Percentiles rank a stretch among this genome's conserved stretches.
These are phyloP conservation scores for Dendrocopos noguchii DNA, from an alignment of 2,113 vertebrate species.

Conservation along the genomic window DNA sequence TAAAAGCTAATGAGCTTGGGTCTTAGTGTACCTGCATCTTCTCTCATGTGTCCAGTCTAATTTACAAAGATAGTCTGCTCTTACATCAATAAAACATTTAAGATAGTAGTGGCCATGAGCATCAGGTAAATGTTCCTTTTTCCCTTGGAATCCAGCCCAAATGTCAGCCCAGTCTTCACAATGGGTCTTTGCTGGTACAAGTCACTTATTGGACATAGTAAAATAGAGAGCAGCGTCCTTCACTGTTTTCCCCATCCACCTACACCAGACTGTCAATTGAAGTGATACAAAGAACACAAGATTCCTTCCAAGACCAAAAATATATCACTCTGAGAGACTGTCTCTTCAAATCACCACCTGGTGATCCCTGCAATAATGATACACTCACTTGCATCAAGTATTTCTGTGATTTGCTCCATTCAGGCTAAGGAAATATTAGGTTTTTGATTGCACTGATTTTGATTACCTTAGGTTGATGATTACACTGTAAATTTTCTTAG, in stretches of 20 bases:
- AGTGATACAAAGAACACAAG: not conserved
- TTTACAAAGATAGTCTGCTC: not conserved
- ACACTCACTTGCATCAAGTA: not conserved
- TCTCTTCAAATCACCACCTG: not conserved
- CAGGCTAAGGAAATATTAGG: not conserved
- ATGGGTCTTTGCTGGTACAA: not conserved
- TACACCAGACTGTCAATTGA: not conserved
- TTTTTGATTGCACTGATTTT: not conserved
- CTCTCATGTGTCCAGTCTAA: not conserved
- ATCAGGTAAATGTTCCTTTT: not conserved
- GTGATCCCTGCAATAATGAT: not conserved
- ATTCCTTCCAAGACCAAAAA: not conserved
- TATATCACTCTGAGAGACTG: not conserved
- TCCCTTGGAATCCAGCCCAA: not conserved
- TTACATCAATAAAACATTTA: not conserved
- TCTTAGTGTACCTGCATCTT: not conserved
- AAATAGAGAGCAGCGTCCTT: not conserved
- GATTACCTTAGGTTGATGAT: not conserved
- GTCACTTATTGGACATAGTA: not conserved
- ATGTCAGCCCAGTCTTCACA: not conserved
- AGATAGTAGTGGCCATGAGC: rapidly evolving
- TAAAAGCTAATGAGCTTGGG: not conserved
- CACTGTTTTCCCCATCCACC: not conserved
- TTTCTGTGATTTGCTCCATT: not conserved
- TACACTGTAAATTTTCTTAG: not conserved